A percentile compares a stretch with the other conserved stretches of the same genome.
These are phyloP conservation scores for Autographa pulchrina DNA, from an alignment of 2,888 invertebrate species.

Conservation along the genomic window DNA sequence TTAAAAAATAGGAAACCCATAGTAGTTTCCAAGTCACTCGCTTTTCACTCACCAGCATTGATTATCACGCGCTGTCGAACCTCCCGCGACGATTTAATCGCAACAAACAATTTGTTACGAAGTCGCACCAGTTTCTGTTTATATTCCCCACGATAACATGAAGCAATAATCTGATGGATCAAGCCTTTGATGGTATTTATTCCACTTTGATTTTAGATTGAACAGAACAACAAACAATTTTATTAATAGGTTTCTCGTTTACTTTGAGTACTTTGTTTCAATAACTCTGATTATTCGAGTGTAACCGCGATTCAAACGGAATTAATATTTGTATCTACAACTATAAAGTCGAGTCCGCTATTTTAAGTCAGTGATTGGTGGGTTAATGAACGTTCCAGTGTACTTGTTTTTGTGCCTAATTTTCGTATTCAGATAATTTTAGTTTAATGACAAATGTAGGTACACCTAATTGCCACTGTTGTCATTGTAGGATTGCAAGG, in stretches of 20 bases:
- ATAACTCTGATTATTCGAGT: neutral
- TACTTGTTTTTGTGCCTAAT: too few relatives aligned
- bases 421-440: too few relatives aligned
- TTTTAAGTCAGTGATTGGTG: too few relatives aligned
- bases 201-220: neutral
- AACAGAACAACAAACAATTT: conserved; percentile 30
- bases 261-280: neutral
- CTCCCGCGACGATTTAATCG: conserved; percentile 49
- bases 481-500: too few relatives aligned
- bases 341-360: too few relatives aligned
- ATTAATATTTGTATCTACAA: neutral
- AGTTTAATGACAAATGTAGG: too few relatives aligned
- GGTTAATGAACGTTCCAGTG: too few relatives aligned
- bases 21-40: conserved; percentile 36
- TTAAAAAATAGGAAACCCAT: neutral
- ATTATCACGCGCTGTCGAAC: conserved; percentile 50
- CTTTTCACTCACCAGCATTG: conserved; percentile 43
- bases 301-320: neutral
- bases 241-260: neutral
- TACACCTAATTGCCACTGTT: too few relatives aligned
- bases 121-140: conserved; percentile 37
- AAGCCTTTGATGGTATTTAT: neutral
- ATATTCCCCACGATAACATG: conserved; percentile 28
- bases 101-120: conserved; percentile 51
- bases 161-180: conserved; percentile 6